Base-by-base conservation (phyloP, 2,888 invertebrate genomes). In the Netelia inedita region DNA sequence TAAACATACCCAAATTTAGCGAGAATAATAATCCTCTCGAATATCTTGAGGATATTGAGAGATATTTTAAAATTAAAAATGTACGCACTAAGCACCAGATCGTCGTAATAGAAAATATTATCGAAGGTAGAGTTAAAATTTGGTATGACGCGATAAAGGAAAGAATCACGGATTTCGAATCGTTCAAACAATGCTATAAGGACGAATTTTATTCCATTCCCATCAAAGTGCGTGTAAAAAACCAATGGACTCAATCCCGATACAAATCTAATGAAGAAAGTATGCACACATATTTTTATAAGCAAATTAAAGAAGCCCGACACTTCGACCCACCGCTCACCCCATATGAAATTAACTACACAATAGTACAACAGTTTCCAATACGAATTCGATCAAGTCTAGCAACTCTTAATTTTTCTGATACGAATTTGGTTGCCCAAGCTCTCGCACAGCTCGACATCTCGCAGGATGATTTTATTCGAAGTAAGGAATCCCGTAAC, bases 31-130 rank as follows among this genome's bases (percentile, higher is more conserved):
- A 55, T 16, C 16, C 16, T n/a, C 16, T 55, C 16, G 16, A 16
- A 16, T 55, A 16, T 57, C 35, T 85, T 0, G 76, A 83, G n/a
- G 83, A 85, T 5, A n/a, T 85, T 55, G 85, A 85, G 35, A 76
- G 61, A 50, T 74, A 61, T 74, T 78, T 63, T 11, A 65, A 55
- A 63, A 16, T 76, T 3, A 82, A 79, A 83, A 85, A 79, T 23
- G 63, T 85, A 10, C 19, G 21, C 8, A 19, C 63, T 11, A n/a
- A 76, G 0, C 55, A 55, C 55, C n/a, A 19, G 2, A 19, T 55
- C 16, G 16, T 55, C n/a, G 19, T 55, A 16, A n/a, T 55, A 1
- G 55, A 55, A 16, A 55, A 16, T 16, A 16, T 55, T n/a, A 14
- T 65, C 6, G 65, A 65, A 5, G 65, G 28, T 23, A 9, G 28